These are phyloP conservation scores for Doris montereyensis DNA, from an alignment of 2,888 invertebrate species.

Conservation along the genomic window DNA sequence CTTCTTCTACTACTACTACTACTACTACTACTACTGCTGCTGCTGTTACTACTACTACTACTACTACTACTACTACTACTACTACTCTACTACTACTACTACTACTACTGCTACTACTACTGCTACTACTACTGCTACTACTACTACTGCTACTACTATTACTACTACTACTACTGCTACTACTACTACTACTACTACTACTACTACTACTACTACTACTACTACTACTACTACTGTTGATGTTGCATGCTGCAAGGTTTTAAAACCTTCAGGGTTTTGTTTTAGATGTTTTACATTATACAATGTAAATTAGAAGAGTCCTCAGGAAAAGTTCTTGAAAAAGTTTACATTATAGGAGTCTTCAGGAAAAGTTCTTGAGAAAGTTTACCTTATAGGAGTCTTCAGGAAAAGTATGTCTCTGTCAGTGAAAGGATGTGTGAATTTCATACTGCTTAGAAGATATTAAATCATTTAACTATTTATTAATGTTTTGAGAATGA, in stretches of 20 bases:
- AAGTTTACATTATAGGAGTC: too few species aligned
- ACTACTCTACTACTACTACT: neutral
- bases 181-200: neutral
- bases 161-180: neutral
- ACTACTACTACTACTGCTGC: neutral
- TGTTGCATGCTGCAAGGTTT: neutral
- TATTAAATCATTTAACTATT: too few species aligned
- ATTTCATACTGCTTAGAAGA: too few species aligned
- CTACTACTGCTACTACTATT: neutral
- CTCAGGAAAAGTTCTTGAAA: too few species aligned
- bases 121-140: neutral
- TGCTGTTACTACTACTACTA: neutral
- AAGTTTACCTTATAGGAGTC: too few species aligned
- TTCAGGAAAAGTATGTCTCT: too few species aligned
- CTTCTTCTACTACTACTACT: neutral
- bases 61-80: neutral
- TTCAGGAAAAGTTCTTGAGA: too few species aligned
- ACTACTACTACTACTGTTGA: neutral
- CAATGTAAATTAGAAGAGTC: too few species aligned
- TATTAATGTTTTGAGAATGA: too few species aligned
- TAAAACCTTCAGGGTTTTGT: too few species aligned
- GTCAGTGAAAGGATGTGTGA: too few species aligned
- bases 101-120: neutral
- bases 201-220: neutral
- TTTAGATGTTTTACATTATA: too few species aligned